Evolutionary conservation across 2,888 invertebrate genomes (phyloP).

Genomic region (Oegoconia quadripuncta): DNA sequence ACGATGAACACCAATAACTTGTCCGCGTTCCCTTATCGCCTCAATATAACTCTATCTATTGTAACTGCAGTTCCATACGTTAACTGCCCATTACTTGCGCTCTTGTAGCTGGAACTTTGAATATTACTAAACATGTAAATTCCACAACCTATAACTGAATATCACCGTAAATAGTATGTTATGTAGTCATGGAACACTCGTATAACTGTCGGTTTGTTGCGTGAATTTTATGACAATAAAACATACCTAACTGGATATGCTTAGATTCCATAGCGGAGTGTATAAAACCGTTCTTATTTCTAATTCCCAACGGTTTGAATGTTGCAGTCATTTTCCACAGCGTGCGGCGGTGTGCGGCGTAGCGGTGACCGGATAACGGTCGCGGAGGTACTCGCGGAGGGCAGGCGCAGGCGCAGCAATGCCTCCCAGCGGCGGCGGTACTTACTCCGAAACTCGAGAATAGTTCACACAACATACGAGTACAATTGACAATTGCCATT

Average conservation of each 20-base stretch:
- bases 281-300: conserved; percentile 39
- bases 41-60: no score
- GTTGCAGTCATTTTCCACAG: conserved; percentile 44
- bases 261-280: conserved; percentile 20
- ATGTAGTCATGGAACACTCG: not conserved
- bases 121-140: no score
- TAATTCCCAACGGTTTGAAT: conserved; percentile 49
- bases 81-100: not conserved
- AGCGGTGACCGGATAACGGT: conserved; percentile 75
- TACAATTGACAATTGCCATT: no score
- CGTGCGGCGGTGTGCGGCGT: conserved; percentile 40
- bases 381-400: conserved; percentile 54
- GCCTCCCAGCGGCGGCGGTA: conserved; percentile 30
- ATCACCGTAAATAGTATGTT: no score
- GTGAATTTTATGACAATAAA: conserved; percentile 21
- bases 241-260: conserved; percentile 20
- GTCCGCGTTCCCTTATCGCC: no score
- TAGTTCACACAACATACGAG: conserved; percentile 16
- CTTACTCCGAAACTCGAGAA: conserved; percentile 40
- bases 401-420: conserved; percentile 32
- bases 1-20: no score
- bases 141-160: not conserved
- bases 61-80: not conserved
- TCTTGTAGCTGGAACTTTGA: no score
- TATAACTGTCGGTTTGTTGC: conserved; percentile 11